Evolutionary conservation across 1,140 invertebrate species (phyloP).

Genomic region (Zophobas morio): DNA sequence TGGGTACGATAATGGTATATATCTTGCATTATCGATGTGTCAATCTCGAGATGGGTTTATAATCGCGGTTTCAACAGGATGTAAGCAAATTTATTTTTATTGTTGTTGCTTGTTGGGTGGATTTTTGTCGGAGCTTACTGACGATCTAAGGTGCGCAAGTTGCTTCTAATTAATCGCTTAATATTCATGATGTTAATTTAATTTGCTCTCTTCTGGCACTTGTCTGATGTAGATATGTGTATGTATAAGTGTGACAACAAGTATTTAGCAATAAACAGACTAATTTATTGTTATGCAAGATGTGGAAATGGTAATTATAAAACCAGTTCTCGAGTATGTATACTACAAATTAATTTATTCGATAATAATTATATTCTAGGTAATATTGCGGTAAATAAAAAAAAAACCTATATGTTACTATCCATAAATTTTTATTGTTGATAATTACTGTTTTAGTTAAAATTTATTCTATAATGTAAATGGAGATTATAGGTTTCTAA

Average conservation of each 20-base stretch:
- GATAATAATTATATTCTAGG: slow-evolving; percentile 12
- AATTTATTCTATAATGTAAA: slow-evolving; percentile 11
- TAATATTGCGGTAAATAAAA: slow-evolving; percentile 8
- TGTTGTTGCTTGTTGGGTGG: no score
- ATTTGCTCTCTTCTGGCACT: not conserved
- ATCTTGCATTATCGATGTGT: not conserved
- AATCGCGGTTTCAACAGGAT: not conserved
- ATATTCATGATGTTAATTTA: no score
- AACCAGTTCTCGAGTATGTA: slow-evolving; percentile 5
- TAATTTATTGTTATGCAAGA: slow-evolving; percentile 19
- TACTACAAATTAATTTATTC: slow-evolving; percentile 21
- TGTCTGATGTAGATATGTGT: not conserved
- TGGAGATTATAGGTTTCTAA: slow-evolving; percentile 26
- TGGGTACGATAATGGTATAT: not conserved
- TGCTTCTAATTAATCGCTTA: no score
- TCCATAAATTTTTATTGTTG: slow-evolving; percentile 12
- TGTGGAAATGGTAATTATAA: not conserved
- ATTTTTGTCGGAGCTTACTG: no score
- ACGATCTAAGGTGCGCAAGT: not conserved
- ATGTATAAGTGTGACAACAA: not conserved
- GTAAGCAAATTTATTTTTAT: no score
- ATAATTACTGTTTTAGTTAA: slow-evolving; percentile 23
- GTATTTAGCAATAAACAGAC: not conserved
- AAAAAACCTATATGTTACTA: not conserved
- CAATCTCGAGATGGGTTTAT: not conserved